Conservation (phyloP, 2,797 vertebrate genomes). For the Otus scops region DNA sequence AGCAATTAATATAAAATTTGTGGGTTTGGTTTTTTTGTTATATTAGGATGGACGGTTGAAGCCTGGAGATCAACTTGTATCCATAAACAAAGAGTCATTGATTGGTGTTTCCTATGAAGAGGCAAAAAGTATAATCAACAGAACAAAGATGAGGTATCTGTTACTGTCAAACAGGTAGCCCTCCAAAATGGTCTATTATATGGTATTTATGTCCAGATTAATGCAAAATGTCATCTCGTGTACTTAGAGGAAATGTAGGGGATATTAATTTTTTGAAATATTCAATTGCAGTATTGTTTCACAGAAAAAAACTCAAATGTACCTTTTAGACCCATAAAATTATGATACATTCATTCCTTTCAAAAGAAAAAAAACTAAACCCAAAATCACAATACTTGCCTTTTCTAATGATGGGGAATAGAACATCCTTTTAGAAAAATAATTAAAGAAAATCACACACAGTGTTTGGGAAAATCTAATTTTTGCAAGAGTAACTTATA, state of each 20-base stretch:
- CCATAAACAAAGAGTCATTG: constrained; percentile 92
- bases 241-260: neutral
- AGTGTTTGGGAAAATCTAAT: neutral
- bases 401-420: neutral
- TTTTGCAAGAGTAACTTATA: neutral
- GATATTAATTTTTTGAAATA: neutral
- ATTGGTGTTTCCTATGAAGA: constrained; percentile 91
- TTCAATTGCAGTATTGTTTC: neutral
- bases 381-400: neutral
- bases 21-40: neutral
- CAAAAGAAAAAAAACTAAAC: neutral
- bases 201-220: neutral
- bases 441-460: neutral
- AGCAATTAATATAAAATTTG: neutral
- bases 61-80: constrained; percentile 91
- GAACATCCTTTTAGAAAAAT: neutral
- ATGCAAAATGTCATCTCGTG: neutral
- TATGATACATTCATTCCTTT: neutral
- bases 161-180: neutral
- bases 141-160: constrained; percentile 84
- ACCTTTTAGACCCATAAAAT: neutral
- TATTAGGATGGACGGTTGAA: constrained; percentile 89
- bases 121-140: constrained; percentile 84
- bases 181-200: neutral
- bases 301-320: neutral